Evolutionary conservation across 2,113 vertebrate species (phyloP), one percentile per base, ranked within the genome.

Genomic region (Mirza zaza): DNA sequence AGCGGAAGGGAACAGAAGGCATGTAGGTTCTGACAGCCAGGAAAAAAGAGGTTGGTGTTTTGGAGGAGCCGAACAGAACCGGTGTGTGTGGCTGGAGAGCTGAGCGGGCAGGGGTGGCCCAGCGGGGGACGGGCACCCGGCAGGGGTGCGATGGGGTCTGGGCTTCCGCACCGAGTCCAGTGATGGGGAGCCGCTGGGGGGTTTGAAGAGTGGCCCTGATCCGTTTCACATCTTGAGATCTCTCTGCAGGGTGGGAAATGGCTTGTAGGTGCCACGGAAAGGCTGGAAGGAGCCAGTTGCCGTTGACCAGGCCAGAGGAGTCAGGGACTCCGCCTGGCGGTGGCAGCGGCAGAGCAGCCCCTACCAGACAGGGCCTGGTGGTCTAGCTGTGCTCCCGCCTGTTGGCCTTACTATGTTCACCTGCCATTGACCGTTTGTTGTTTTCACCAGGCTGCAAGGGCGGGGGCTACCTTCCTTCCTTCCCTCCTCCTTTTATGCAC

Each of bases 321-420:
- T 13, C 2, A 0, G 7, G 45, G 34, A 55, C 32, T 32, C 34
- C 48, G 8, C 12, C 15, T 2, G 4, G 20, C 20, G 23, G 15
- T 32, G 9, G 27, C 11, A 63, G 32, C 6, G 14, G 25, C 34
- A 34, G 27, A 68, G 11, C 0, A 32, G 34, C 27, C 29, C 8
- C 27, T 25, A 1, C 1, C n/a, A 13, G 27, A 2, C 0, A 1
- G 42, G n/a, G 3, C 20, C 45, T 10, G 25, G 25, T 77, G n/a
- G 11, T n/a, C 77, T 18, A 39, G 29, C 6, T n/a, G 27, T 36
- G 45, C 29, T 67, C 55, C 76, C 9, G 23, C 25, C 0, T 14
- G 7, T 17, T 20, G 50, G 20, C 52, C 67, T 73, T 6, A 10
- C 8, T 86, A 9, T 6, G 1, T 36, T 63, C 27, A 27, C 34